Base-by-base conservation (phyloP, 37 sponge, comb jelly and placozoan genomes). In the Hormiphora californensis region DNA sequence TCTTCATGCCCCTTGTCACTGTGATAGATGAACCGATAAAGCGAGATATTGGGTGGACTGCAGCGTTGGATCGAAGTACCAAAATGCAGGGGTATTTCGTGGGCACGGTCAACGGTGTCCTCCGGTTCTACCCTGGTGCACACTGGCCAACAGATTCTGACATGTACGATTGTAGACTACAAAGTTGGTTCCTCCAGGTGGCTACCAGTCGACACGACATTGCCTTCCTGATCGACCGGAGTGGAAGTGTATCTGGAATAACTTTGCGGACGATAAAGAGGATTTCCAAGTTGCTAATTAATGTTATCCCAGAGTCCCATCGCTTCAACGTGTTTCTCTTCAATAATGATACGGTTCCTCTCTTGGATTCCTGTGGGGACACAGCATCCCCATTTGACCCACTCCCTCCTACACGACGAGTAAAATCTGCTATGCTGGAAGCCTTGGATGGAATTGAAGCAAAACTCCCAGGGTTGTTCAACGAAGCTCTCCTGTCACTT, bases 101-200 rank as follows among this genome's bases (percentile, higher is more conserved):
- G n/a, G 81, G 81, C 17, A 73, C 81, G 3, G 46, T 73, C 1
- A 73, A 73, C 81, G 44, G 81, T 73, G 44, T 73, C 5, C 81
- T 73, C 46, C 32, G 81, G 15, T 73, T 73, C 81, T 73, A 73
- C 23, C 81, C 81, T n/a, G 81, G 81, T 1, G 43, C 81, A 3
- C 46, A 40, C 28, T 73, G 81, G 81, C 81, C 81, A 8, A 21
- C n/a, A 46, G 28, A 41, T 25, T 73, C n/a, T n/a, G 81, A 73
- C 44, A 73, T 73, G 81, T 73, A 73, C 81, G 81, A 73, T 73
- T 33, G 35, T 41, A 3, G 81, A 21, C 81, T 36, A 3, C 36
- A 73, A 30, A 27, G 28, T n/a, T 73, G 81, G 81, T 73, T 43
- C 25, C 46, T 73, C 7, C 36, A 33, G n/a, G 81, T 46, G 1